Conservation (phyloP, 2,113 vertebrate species). For the Lates calcarifer region DNA sequence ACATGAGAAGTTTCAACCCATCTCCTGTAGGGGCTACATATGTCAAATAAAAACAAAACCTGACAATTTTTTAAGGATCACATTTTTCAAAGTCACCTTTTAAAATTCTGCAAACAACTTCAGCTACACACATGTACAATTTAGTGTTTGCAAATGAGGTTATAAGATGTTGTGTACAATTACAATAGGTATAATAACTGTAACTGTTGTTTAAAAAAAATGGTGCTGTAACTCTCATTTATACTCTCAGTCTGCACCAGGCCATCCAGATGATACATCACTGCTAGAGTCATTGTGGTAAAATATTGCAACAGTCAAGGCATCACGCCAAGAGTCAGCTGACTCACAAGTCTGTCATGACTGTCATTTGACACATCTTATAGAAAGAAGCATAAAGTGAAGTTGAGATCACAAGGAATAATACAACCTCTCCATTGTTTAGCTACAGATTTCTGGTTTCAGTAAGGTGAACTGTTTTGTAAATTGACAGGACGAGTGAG, state of each 20-base stretch:
- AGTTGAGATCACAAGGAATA: neutral
- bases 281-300: slow-evolving; percentile 28
- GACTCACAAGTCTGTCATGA: slow-evolving; percentile 51
- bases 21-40: no score
- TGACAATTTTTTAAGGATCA: neutral
- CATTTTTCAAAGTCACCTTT: neutral
- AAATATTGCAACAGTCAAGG: slow-evolving; percentile 49
- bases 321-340: slow-evolving; percentile 24
- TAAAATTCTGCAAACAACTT: neutral
- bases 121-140: neutral
- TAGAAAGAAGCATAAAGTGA: neutral
- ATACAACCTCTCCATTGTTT: neutral
- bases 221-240: neutral
- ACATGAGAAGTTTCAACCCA: neutral
- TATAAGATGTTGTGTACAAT: neutral
- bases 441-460: slow-evolving; percentile 10
- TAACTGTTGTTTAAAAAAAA: neutral
- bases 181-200: neutral
- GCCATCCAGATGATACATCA: neutral
- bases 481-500: neutral
- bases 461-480: neutral
- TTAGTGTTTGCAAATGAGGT: neutral
- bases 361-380: slow-evolving; percentile 17
- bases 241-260: neutral
- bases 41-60: no score